Evolutionary conservation across 2,888 invertebrate genomes (phyloP).

Genomic region (Lathronympha strigana): DNA sequence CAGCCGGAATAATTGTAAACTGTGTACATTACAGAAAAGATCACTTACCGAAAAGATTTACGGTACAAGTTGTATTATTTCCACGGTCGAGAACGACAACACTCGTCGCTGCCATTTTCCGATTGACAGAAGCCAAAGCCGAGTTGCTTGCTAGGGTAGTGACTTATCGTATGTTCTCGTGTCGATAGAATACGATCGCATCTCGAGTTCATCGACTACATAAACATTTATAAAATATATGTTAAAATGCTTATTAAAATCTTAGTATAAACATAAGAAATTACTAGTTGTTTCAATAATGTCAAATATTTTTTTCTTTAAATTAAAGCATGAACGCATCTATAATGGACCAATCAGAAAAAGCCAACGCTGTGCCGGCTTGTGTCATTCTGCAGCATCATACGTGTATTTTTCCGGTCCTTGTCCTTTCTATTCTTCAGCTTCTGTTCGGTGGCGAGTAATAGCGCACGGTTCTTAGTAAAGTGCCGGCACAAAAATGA

Average conservation of each 20-base stretch:
- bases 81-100: constrained; percentile 97
- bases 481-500: constrained; percentile 65
- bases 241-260: neutral
- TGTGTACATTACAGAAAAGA: constrained; percentile 45
- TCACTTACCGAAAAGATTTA: constrained; percentile 96
- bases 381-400: constrained; percentile 76
- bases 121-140: constrained; percentile 71
- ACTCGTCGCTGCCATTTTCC: constrained; percentile 93
- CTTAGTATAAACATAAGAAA: neutral
- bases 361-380: constrained; percentile 80
- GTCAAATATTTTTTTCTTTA: neutral
- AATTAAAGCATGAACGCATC: constrained; percentile 58
- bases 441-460: constrained; percentile 62
- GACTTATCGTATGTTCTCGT: constrained; percentile 9
- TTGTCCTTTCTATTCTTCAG: constrained; percentile 67
- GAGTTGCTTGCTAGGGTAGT: constrained; percentile 46
- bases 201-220: constrained; percentile 21
- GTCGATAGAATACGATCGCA: constrained; percentile 23
- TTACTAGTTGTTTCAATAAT: neutral
- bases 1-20: constrained; percentile 33
- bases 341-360: constrained; percentile 71
- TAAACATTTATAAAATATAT: neutral
- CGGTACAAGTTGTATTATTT: constrained; percentile 98
- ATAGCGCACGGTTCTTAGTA: constrained; percentile 56
- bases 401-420: constrained; percentile 84